Percentiles rank a stretch among this genome's conserved stretches.
Conservation (phyloP, 1,140 invertebrate species). For the Microplitis mediator region DNA sequence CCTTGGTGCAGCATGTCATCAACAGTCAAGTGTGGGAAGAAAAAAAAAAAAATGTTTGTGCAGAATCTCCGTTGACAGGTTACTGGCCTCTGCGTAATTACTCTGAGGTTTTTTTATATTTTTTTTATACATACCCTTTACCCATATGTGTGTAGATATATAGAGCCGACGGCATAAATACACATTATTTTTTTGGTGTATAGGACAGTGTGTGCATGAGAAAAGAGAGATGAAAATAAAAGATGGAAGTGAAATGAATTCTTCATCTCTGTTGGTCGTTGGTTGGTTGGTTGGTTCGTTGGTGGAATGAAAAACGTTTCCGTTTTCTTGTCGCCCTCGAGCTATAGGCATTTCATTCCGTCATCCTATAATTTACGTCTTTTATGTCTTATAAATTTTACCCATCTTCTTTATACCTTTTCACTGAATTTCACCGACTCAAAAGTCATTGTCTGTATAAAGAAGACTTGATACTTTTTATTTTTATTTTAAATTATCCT, state of each 20-base stretch:
- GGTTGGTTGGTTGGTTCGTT: no score
- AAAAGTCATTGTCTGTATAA: no score
- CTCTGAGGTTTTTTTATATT: slow-evolving; percentile 1
- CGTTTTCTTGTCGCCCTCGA: slow-evolving; percentile 14
- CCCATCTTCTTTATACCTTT: no score
- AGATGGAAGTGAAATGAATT: slow-evolving; percentile 5
- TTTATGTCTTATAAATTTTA: neutral
- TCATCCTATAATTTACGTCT: neutral
- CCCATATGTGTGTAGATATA: neutral
- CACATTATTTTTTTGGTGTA: neutral
- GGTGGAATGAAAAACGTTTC: slow-evolving; percentile 21
- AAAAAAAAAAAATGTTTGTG: neutral
- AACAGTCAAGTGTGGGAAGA: neutral
- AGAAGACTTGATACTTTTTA: no score
- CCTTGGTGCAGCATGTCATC: neutral
- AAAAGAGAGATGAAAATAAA: neutral
- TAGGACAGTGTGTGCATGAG: no score
- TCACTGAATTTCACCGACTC: no score
- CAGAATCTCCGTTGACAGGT: neutral
- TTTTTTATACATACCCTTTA: no score
- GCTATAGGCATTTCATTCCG: slow-evolving; percentile 2
- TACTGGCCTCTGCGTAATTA: slow-evolving; percentile 4
- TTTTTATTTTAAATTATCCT: no score
- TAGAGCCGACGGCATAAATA: neutral
- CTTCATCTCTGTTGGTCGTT: slow-evolving; percentile 1